Evolutionary conservation across 2,797 vertebrate genomes (phyloP), one percentile per base, ranked within the genome.

Genomic region (Pipistrellus pygmaeus): DNA sequence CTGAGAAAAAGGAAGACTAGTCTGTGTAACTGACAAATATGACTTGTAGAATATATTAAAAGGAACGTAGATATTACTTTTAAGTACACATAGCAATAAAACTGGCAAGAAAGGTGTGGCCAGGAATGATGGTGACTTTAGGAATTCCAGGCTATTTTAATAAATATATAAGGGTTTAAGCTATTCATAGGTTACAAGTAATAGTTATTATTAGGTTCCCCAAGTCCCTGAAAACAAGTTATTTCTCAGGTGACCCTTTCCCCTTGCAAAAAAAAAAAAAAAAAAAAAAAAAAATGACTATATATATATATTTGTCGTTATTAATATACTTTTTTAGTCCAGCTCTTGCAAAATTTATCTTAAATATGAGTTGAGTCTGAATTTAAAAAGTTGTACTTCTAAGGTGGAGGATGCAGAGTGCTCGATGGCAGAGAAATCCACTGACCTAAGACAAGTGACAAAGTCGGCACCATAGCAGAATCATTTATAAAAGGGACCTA

Each of bases 1-100:
- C 8, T 12, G 68, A 88, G 68, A 85, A 60, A 93, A 94, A 88
- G 95, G 93, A 95, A 95, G 95, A 92, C 91, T 46, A 91, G 77
- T 92, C 78, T 76, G 89, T 77, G 60, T 83, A 95, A 94, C 41
- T 85, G 91, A 95, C 89, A 95, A 77, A 89, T 77, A 85, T 57
- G 87, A 97, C 68, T 85, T 81, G 71, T 12, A 91, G 64, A 88
- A 93, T 64, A 95, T 66, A 53, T 85, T 85, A 48, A 93, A 89
- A 94, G 80, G 35, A 91, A 94, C 11, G 25, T 60, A 95, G 72
- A 13, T 71, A 62, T 55, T 85, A 60, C 62, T 69, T 88, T 87
- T 55, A 91, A 94, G 64, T 64, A 91, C 85, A 92, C 6, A 0
- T 27, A 91, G 68, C 48, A 81, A 93, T n/a, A 57, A 95, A 91